Conservation (phyloP, 2,888 invertebrate genomes). For the Linnaemya tessellans region DNA sequence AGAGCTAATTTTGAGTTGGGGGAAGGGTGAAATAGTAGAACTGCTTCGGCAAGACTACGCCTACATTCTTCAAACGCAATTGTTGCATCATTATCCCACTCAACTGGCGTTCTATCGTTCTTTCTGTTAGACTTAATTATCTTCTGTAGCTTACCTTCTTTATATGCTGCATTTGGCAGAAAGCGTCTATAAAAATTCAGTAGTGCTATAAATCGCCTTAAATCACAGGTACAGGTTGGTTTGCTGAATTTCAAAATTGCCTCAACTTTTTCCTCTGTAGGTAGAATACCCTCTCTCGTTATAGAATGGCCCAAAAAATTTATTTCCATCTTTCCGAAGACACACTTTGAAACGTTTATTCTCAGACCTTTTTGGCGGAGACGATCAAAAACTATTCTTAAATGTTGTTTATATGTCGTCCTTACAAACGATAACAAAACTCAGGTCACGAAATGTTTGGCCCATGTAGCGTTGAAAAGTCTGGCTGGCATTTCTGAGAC, state of each 20-base stretch:
- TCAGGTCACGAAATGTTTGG: slow-evolving; percentile 73
- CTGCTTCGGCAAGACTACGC: slow-evolving; percentile 29
- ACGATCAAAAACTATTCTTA: slow-evolving; percentile 71
- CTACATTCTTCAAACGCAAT: slow-evolving; percentile 67
- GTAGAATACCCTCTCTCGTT: slow-evolving; percentile 46
- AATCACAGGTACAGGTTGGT: slow-evolving; percentile 57
- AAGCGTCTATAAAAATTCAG: slow-evolving; percentile 65
- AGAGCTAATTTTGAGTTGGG: slow-evolving; percentile 60
- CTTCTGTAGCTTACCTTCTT: slow-evolving; percentile 61
- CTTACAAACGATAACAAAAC: slow-evolving; percentile 74
- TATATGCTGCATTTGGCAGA: slow-evolving; percentile 44
- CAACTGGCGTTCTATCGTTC: slow-evolving; percentile 60
- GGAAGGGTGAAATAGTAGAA: slow-evolving; percentile 46
- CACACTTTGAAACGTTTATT: slow-evolving; percentile 74
- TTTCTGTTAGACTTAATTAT: slow-evolving; percentile 61
- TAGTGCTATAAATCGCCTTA: slow-evolving; percentile 61
- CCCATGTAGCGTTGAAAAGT: too few relatives aligned
- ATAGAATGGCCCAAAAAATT: slow-evolving; percentile 62
- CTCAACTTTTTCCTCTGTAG: slow-evolving; percentile 57
- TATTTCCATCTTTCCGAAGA: slow-evolving; percentile 55
- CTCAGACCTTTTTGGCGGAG: slow-evolving; percentile 72
- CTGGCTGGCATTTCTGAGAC: slow-evolving; percentile 49
- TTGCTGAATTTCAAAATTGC: slow-evolving; percentile 60
- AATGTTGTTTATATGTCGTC: slow-evolving; percentile 68
- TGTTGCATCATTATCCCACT: slow-evolving; percentile 63